Evolutionary conservation across 2,113 vertebrate species (phyloP).

Genomic region (Burhinus bistriatus): DNA sequence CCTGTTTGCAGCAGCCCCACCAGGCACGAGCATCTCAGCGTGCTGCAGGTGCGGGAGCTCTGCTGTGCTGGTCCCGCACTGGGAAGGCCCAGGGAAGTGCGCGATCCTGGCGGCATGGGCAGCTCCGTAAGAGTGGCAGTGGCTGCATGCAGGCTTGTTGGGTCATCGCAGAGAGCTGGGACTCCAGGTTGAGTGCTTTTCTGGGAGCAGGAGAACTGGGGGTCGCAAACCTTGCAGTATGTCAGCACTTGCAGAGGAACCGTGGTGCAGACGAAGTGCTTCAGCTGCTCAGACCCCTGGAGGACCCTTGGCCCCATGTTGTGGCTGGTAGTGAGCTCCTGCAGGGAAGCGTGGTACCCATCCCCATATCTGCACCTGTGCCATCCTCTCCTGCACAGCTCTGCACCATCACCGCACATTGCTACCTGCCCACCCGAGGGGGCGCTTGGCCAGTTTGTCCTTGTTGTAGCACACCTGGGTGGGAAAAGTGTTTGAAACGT

Average conservation of each 20-base stretch:
- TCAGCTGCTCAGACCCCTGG: too few species aligned
- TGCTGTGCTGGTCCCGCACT: background rate
- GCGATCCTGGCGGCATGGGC: background rate
- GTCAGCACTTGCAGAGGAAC: background rate
- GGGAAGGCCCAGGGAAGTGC: background rate
- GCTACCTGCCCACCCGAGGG: background rate
- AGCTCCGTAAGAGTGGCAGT: rapidly evolving
- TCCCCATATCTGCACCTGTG: rapidly evolving
- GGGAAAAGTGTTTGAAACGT: background rate
- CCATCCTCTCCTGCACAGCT: background rate
- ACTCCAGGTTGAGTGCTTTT: too few species aligned
- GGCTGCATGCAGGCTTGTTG: too few species aligned
- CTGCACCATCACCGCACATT: rapidly evolving
- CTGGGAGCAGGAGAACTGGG: background rate
- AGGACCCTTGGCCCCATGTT: too few species aligned
- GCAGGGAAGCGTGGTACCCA: rapidly evolving
- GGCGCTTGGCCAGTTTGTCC: background rate
- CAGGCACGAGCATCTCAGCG: rapidly evolving
- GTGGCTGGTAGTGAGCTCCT: background rate
- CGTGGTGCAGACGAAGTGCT: too few species aligned
- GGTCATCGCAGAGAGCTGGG: background rate
- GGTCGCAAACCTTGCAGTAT: too few species aligned
- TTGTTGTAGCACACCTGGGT: background rate
- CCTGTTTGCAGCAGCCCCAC: too few species aligned
- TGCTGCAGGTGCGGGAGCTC: background rate